Percentiles rank a stretch among this genome's conserved stretches.
Conservation (phyloP, 1,140 invertebrate genomes). For the Cherax destructor region DNA sequence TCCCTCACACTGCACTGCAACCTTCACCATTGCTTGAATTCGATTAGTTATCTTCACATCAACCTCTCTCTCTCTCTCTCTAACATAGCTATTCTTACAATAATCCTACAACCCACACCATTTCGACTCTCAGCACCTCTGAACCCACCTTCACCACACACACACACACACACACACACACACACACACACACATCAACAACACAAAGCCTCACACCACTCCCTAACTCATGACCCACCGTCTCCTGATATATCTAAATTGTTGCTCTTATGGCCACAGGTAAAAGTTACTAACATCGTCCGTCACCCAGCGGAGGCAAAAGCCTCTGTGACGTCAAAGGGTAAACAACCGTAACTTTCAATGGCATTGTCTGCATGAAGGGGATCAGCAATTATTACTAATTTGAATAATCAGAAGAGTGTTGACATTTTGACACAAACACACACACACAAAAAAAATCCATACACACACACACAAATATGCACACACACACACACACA, state of each 20-base stretch:
- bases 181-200: neutral
- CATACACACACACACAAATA: too few species aligned
- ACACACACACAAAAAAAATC: too few species aligned
- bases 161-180: neutral
- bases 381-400: neutral
- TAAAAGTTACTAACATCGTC: neutral
- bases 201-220: neutral
- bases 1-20: too few species aligned
- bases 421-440: neutral
- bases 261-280: neutral
- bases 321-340: neutral
- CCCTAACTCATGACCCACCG: neutral
- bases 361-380: neutral
- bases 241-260: slow-evolving; percentile 1
- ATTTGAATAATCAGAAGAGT: neutral
- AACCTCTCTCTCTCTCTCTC: neutral
- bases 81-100: neutral
- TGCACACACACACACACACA: too few species aligned
- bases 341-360: neutral
- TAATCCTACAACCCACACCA: neutral
- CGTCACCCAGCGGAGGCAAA: neutral
- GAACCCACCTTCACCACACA: neutral
- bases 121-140: neutral
- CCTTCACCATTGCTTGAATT: too few species aligned
- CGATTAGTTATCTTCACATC: neutral